These are phyloP conservation scores for Patella caerulea DNA, from an alignment of 2,888 invertebrate species.

Conservation along the genomic window DNA sequence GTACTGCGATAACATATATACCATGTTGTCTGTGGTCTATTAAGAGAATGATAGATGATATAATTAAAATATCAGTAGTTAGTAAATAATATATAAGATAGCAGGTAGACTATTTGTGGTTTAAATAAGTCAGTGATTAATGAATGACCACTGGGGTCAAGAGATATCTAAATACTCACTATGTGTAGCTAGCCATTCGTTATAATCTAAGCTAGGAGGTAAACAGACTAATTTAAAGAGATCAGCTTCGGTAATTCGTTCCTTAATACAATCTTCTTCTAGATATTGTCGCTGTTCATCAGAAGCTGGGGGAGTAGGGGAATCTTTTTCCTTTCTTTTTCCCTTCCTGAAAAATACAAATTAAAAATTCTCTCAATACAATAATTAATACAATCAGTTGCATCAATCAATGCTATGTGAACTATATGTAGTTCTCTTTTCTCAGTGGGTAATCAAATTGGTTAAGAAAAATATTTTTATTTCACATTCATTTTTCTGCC, in stretches of 20 bases:
- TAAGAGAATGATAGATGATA: too few relatives aligned
- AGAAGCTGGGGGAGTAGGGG: constrained; percentile 74
- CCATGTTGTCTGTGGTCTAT: too few relatives aligned
- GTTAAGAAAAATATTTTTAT: too few relatives aligned
- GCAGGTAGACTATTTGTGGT: background rate
- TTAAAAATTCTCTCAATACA: too few relatives aligned
- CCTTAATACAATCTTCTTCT: constrained; percentile 89
- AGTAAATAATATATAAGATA: too few relatives aligned
- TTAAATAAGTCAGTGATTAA: background rate
- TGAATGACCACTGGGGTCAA: constrained; percentile 1
- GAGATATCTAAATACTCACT: constrained; percentile 79
- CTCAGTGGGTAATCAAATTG: too few relatives aligned
- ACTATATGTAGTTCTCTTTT: too few relatives aligned
- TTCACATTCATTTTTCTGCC: too few relatives aligned
- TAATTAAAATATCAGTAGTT: too few relatives aligned
- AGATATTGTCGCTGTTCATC: constrained; percentile 90
- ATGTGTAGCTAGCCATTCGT: constrained; percentile 99
- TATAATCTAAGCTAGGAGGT: constrained; percentile 95
- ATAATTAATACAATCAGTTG: too few relatives aligned
- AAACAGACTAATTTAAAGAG: constrained; percentile 93
- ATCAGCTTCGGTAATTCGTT: constrained; percentile 94
- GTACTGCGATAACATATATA: too few relatives aligned
- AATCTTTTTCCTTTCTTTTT: constrained; percentile 94
- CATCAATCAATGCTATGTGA: too few relatives aligned
- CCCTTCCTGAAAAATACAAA: constrained; percentile 83